Conservation (phyloP, 2,888 invertebrate genomes). For the Nineta flava region DNA sequence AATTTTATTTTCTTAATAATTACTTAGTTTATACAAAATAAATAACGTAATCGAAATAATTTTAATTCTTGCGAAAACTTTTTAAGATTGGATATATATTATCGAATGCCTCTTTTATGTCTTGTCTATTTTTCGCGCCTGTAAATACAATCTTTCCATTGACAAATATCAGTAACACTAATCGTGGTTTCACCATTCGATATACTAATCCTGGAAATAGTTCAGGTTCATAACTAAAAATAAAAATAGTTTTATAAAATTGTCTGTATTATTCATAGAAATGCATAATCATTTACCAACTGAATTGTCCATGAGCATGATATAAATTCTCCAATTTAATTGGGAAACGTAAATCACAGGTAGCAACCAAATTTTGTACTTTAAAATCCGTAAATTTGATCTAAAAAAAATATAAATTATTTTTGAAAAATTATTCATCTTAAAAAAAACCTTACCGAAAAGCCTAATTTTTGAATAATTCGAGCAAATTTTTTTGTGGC, state of each 20-base stretch:
- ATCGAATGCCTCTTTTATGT: slow-evolving; percentile 85
- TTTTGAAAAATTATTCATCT: neutral
- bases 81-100: slow-evolving; percentile 90
- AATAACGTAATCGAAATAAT: too few species aligned
- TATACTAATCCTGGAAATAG: slow-evolving; percentile 98
- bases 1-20: too few species aligned
- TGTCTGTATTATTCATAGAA: neutral
- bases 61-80: slow-evolving; percentile 73
- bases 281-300: slow-evolving; percentile 19
- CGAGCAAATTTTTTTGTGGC: slow-evolving; percentile 68
- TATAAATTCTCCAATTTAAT: slow-evolving; percentile 56
- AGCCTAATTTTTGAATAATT: slow-evolving; percentile 68
- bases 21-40: too few species aligned
- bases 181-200: slow-evolving; percentile 89
- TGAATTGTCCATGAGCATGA: slow-evolving; percentile 55
- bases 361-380: slow-evolving; percentile 62
- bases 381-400: slow-evolving; percentile 64
- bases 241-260: slow-evolving; percentile 3
- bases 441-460: slow-evolving; percentile 37
- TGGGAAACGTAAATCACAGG: slow-evolving; percentile 58
- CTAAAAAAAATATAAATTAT: slow-evolving; percentile 28
- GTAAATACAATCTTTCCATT: slow-evolving; percentile 98
- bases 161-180: slow-evolving; percentile 94
- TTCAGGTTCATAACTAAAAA: slow-evolving; percentile 84
- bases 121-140: slow-evolving; percentile 82